Evolutionary conservation across 1,140 invertebrate species (phyloP).

Genomic region (Triops longicaudatus): DNA sequence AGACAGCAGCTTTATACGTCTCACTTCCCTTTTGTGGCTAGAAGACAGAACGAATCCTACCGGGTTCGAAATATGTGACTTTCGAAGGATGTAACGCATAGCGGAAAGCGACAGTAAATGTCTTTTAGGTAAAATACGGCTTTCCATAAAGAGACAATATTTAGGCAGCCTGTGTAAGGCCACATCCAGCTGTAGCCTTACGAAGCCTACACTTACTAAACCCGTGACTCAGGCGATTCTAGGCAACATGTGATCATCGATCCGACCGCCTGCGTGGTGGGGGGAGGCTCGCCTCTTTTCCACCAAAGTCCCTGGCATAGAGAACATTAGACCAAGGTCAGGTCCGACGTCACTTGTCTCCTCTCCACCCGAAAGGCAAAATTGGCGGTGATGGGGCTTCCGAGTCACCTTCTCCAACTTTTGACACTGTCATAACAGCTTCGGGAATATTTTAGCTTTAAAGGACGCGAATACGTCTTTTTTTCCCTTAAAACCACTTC

Average conservation of each 20-base stretch:
- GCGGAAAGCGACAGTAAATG: too few species aligned
- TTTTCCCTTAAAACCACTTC: neutral
- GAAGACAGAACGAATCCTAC: neutral
- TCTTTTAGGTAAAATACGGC: too few species aligned
- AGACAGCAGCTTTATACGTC: neutral
- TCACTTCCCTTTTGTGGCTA: neutral
- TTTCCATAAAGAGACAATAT: too few species aligned
- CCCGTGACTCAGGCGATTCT: neutral
- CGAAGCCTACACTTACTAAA: neutral
- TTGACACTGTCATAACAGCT: neutral
- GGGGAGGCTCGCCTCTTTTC: neutral
- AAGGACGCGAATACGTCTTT: neutral
- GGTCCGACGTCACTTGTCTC: constrained; percentile 2
- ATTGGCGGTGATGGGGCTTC: neutral
- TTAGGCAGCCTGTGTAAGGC: neutral
- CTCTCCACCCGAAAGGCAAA: neutral
- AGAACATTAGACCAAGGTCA: constrained; percentile 8
- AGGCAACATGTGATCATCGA: constrained; percentile 8
- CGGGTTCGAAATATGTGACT: neutral
- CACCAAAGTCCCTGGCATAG: neutral
- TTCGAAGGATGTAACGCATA: too few species aligned
- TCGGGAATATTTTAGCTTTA: neutral
- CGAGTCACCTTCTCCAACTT: neutral
- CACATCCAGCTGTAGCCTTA: neutral
- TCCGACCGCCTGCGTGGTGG: neutral